Evolutionary conservation across 1,140 invertebrate species (phyloP).

Genomic region (Amyelois transitella): DNA sequence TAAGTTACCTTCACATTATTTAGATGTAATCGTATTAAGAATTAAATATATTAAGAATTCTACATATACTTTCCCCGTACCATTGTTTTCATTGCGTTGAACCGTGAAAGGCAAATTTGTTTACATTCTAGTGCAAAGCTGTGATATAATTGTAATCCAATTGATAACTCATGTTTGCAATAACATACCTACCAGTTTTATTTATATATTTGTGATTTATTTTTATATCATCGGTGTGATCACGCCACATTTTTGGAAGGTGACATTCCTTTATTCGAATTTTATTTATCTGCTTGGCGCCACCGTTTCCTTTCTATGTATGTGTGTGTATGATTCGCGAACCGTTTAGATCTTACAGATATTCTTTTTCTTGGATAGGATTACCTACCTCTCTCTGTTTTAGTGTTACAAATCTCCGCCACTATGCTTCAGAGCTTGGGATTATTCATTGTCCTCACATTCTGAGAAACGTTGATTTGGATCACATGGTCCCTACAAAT

Average conservation of each 20-base stretch:
- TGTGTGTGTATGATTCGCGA: not conserved
- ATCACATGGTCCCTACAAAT: not conserved
- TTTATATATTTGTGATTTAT: not conserved
- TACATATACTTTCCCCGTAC: not conserved
- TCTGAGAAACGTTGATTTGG: not conserved
- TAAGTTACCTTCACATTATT: no score
- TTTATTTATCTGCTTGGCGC: not conserved
- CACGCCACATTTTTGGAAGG: not conserved
- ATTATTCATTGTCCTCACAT: not conserved
- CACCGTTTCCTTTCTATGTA: not conserved
- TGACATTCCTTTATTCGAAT: not conserved
- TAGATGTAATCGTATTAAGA: no score
- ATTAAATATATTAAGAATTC: no score
- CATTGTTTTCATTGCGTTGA: not conserved
- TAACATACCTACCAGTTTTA: not conserved
- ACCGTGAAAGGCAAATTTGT: not conserved
- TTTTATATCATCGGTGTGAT: not conserved
- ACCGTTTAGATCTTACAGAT: no score
- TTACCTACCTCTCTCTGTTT: no score
- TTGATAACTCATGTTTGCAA: not conserved
- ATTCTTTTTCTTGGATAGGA: no score
- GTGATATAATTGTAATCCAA: not conserved
- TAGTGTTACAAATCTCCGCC: no score
- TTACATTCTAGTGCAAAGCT: not conserved
- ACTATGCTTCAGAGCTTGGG: no score